Evolutionary conservation across 2,888 invertebrate species (phyloP).

Genomic region (Dromius quadrimaculatus): DNA sequence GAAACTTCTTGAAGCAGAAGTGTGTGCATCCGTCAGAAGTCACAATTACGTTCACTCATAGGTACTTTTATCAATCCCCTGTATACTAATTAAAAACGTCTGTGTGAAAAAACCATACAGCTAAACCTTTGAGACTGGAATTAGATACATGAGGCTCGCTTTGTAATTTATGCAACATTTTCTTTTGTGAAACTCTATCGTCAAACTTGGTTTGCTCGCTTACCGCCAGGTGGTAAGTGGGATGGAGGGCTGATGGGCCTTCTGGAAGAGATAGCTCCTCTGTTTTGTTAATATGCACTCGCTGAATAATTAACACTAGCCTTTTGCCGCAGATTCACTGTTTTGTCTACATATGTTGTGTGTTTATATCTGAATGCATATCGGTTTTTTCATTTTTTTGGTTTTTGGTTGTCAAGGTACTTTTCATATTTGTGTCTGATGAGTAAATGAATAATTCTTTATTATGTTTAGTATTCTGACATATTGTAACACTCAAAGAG

Average conservation of each 20-base stretch:
- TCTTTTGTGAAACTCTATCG: conserved; percentile 47
- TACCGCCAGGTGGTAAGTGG: conserved; percentile 9
- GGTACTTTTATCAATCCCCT: conserved; percentile 29
- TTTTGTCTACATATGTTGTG: conserved; percentile 13
- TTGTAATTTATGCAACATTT: conserved; percentile 45
- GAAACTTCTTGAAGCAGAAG: conserved; percentile 5
- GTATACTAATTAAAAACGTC: conserved; percentile 36
- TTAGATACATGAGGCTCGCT: conserved; percentile 38
- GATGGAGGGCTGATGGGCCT: neutral
- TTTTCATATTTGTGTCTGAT: neutral
- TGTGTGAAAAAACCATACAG: conserved; percentile 43
- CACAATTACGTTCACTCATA: conserved; percentile 9
- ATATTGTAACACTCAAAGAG: no score
- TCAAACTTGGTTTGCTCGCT: neutral
- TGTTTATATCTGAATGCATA: conserved; percentile 15
- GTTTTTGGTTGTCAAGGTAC: neutral
- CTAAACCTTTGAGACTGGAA: conserved; percentile 44
- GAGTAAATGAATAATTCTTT: neutral
- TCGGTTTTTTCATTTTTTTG: neutral
- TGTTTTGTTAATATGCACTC: conserved; percentile 28
- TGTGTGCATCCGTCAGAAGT: conserved; percentile 18
- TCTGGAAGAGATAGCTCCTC: conserved; percentile 4
- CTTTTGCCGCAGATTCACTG: conserved; percentile 11
- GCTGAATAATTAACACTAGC: conserved; percentile 37
- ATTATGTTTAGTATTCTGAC: no score